Conservation (phyloP, 1,140 invertebrate genomes). For the Pogonognathellus flavescens region DNA sequence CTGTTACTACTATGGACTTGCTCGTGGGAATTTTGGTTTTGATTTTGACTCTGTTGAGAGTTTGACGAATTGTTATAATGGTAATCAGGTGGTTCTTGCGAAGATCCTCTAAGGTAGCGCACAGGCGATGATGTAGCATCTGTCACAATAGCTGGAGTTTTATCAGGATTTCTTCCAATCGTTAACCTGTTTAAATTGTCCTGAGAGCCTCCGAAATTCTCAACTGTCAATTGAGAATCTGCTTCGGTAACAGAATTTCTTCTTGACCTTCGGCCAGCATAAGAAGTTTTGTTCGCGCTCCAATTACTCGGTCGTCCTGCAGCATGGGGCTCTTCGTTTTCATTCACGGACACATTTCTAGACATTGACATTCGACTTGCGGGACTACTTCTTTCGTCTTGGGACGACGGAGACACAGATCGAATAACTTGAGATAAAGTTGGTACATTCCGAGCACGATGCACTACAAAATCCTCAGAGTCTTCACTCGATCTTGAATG, state of each 20-base stretch:
- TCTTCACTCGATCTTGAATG: conserved; percentile 65
- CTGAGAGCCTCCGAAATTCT: conserved; percentile 89
- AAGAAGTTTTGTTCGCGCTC: conserved; percentile 78
- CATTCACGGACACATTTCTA: conserved; percentile 56
- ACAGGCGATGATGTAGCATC: conserved; percentile 68
- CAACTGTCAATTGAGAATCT: conserved; percentile 88
- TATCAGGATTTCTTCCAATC: conserved; percentile 81
- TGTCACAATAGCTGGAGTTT: conserved; percentile 75
- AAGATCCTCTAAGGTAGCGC: conserved; percentile 55
- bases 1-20: conserved; percentile 36
- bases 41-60: conserved; percentile 42
- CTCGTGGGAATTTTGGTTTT: conserved; percentile 42
- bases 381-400: conserved; percentile 67
- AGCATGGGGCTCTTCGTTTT: conserved; percentile 71
- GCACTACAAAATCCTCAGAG: conserved; percentile 83
- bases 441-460: conserved; percentile 82
- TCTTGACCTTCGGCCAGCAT: conserved; percentile 84
- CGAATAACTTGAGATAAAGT: conserved; percentile 79
- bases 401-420: conserved; percentile 70
- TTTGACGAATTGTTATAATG: conserved; percentile 53
- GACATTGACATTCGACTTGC: conserved; percentile 66
- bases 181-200: conserved; percentile 75
- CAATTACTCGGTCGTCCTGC: conserved; percentile 88
- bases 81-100: conserved; percentile 58
- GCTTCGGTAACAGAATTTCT: conserved; percentile 85